phyloP scores from a whole-genome alignment of 1,140 invertebrate species.

The Brachionus manjavacas region DNA sequence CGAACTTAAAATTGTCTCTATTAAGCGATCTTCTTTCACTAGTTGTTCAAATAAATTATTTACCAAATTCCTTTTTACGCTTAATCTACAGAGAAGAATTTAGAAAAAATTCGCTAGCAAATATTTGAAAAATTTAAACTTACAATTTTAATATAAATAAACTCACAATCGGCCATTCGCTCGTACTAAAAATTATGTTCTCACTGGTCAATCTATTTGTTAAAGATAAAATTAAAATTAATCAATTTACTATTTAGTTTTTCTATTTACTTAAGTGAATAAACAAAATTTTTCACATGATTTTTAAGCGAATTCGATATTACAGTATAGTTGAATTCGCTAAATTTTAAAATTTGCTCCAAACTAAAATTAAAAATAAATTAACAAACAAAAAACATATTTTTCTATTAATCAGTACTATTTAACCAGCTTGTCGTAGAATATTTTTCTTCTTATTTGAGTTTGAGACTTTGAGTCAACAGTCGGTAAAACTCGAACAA shows the following conservation, averaged over 20 bases:
- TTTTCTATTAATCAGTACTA: conserved; percentile 46
- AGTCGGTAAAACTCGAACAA: conserved; percentile 47
- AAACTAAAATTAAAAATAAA: not conserved
- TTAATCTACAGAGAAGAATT: conserved; percentile 4
- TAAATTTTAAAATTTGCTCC: not conserved
- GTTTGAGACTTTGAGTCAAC: conserved; percentile 52
- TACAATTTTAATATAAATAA: conserved; percentile 51
- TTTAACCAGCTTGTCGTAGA: conserved; percentile 50
- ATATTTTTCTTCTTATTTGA: conserved; percentile 50
- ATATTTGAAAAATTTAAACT: conserved; percentile 43
- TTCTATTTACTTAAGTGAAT: conserved; percentile 13
- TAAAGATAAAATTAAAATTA: not conserved
- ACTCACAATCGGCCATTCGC: conserved; percentile 49
- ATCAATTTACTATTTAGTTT: not conserved
- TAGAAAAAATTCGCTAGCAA: not conserved
- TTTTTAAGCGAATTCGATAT: not conserved
- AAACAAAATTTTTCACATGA: conserved; percentile 26
- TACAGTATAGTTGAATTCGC: not conserved
- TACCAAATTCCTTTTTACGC: not conserved
- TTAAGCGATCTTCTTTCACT: not conserved
- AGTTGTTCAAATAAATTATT: not conserved
- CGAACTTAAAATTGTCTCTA: conserved; percentile 2
- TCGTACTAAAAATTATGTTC: conserved; percentile 50
- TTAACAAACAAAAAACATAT: not conserved
- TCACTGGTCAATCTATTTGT: conserved; percentile 47